These are phyloP conservation scores for Lepidocolaptes lacrymiger DNA, from an alignment of 2,797 vertebrate species.

Conservation along the genomic window DNA sequence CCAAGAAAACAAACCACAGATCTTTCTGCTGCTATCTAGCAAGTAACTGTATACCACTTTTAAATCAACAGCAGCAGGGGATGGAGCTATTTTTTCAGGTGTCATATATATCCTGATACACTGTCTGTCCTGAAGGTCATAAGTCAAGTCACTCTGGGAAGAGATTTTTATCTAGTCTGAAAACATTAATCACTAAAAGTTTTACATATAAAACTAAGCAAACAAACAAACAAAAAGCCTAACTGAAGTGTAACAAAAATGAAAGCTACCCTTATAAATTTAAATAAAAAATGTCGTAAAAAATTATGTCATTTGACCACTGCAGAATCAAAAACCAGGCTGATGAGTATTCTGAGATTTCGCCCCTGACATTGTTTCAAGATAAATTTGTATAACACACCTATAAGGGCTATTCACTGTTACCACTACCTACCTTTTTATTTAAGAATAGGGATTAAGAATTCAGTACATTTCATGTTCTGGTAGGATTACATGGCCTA, in stretches of 20 bases:
- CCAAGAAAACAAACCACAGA: neutral
- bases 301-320: neutral
- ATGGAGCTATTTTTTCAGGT: constrained; percentile 1
- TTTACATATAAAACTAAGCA: neutral
- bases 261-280: neutral
- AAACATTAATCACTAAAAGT: neutral
- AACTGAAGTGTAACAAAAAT: neutral
- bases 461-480: neutral
- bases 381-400: neutral
- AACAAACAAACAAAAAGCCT: neutral
- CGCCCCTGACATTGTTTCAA: neutral
- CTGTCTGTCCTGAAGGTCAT: constrained; percentile 30
- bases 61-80: constrained; percentile 8
- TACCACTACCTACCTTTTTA: neutral
- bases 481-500: neutral
- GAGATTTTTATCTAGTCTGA: neutral
- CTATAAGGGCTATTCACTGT: neutral
- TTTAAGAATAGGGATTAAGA: neutral
- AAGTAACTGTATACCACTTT: neutral
- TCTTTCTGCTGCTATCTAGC: constrained; percentile 25
- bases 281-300: neutral
- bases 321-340: neutral
- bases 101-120: neutral
- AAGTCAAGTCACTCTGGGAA: neutral
- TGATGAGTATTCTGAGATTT: neutral